Evolutionary conservation across 2,113 vertebrate genomes (phyloP).

Genomic region (Cebus imitator): DNA sequence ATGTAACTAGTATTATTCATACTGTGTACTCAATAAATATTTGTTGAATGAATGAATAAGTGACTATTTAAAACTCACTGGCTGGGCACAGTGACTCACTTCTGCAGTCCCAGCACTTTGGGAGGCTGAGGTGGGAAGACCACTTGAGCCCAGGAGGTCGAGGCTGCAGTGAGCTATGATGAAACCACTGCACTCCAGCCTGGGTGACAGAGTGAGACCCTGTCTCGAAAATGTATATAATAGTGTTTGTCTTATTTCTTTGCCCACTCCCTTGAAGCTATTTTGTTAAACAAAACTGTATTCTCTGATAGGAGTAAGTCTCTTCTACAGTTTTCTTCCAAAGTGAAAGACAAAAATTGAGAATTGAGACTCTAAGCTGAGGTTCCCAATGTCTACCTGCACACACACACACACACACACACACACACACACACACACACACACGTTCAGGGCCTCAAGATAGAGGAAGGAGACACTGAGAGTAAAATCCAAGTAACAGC

Average conservation of each 20-base stretch:
- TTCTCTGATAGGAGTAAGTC: background rate
- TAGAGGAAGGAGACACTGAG: background rate
- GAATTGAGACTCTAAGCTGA: background rate
- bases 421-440: background rate
- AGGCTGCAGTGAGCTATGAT: background rate
- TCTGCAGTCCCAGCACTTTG: background rate
- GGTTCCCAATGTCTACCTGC: background rate
- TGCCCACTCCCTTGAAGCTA: background rate
- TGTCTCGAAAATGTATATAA: background rate
- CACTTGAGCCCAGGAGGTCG: background rate
- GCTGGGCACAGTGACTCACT: background rate
- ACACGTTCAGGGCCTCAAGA: background rate
- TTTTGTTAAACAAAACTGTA: slow-evolving; percentile 7
- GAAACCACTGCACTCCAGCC: background rate
- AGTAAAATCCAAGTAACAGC: background rate
- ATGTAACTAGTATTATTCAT: background rate
- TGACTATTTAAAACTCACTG: slow-evolving; percentile 21
- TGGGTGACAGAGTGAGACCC: background rate
- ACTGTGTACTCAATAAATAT: background rate
- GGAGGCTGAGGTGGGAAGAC: background rate
- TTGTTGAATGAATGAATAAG: slow-evolving; percentile 10
- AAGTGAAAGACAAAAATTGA: slow-evolving; percentile 17
- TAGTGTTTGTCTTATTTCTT: background rate
- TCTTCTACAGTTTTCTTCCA: background rate
- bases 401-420: background rate